These are phyloP conservation scores for Barnardius zonarius DNA, from an alignment of 2,113 vertebrate species.

Conservation along the genomic window DNA sequence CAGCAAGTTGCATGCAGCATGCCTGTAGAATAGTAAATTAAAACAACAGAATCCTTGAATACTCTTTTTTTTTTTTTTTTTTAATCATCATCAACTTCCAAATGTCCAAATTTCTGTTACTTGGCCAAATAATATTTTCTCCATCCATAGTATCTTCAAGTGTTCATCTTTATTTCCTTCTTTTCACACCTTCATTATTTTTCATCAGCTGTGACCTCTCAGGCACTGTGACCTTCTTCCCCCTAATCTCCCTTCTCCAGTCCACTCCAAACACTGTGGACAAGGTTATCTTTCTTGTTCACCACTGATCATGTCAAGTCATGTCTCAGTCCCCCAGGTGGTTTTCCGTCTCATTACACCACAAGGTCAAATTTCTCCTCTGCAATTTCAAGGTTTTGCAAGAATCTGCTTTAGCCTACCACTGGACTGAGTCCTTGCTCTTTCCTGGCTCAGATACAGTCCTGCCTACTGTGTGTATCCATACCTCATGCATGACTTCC, in stretches of 20 bases:
- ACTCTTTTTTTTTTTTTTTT: not conserved
- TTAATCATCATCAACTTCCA: not conserved
- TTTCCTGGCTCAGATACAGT: not conserved
- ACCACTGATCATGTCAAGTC: not conserved
- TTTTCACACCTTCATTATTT: not conserved
- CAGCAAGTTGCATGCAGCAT: not conserved
- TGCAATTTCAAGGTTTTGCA: not conserved
- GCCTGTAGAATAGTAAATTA: not conserved
- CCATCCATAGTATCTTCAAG: not conserved
- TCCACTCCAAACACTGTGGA: not conserved
- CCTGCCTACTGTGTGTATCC: not conserved
- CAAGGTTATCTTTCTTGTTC: conserved; percentile 37
- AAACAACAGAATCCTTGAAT: not conserved
- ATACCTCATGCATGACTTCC: not conserved
- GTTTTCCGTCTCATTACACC: conserved; percentile 2
- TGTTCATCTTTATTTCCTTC: not conserved
- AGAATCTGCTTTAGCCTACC: not conserved
- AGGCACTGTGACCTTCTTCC: not conserved
- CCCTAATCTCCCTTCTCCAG: not conserved
- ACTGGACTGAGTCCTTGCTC: not conserved
- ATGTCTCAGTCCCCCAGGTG: not conserved
- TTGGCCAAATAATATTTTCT: not conserved
- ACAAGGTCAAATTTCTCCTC: conserved; percentile 15
- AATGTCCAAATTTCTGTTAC: not conserved
- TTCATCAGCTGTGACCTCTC: not conserved